A percentile compares a stretch with the other conserved stretches of the same genome.
These are phyloP conservation scores for Pomatostomus ruficeps DNA, from an alignment of 2,113 vertebrate genomes.

Conservation along the genomic window DNA sequence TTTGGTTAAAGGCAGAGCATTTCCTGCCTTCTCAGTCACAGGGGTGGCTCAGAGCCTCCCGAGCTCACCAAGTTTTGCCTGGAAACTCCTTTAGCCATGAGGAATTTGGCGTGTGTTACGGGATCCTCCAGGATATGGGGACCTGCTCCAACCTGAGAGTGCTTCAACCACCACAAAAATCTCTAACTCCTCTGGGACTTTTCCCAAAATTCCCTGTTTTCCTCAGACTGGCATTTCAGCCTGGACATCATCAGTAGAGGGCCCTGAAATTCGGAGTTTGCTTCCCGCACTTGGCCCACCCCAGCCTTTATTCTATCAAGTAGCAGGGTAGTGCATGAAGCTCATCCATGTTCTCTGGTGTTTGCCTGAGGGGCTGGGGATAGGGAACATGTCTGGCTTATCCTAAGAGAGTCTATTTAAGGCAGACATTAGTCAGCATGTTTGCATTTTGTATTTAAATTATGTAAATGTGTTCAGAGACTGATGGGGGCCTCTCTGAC, in stretches of 20 bases:
- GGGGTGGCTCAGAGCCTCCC: rapidly evolving
- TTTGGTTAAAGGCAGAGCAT: not conserved
- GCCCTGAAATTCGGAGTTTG: not conserved
- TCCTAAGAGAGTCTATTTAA: conserved; percentile 64
- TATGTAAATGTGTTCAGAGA: conserved; percentile 61
- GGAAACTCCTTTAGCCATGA: not conserved
- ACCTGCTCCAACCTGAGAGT: not conserved
- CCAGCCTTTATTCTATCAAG: not conserved
- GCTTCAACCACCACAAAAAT: not conserved
- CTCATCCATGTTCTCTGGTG: conserved; percentile 8
- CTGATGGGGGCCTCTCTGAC: not conserved
- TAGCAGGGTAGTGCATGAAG: not conserved
- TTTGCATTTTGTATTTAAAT: conserved; percentile 67
- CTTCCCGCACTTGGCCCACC: not conserved
- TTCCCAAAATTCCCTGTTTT: not conserved
- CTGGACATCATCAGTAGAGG: not conserved
- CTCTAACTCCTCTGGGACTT: not conserved
- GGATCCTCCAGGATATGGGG: not conserved
- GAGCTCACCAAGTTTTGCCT: not conserved
- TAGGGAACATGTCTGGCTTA: conserved; percentile 40
- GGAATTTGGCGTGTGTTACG: not conserved
- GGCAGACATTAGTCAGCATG: conserved; percentile 67
- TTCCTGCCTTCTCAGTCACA: not conserved
- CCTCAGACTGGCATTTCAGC: not conserved
- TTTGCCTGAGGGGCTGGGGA: conserved; percentile 49